phyloP scores from a whole-genome alignment of 2,797 vertebrate species.

The Macrochelys suwanniensis region DNA sequence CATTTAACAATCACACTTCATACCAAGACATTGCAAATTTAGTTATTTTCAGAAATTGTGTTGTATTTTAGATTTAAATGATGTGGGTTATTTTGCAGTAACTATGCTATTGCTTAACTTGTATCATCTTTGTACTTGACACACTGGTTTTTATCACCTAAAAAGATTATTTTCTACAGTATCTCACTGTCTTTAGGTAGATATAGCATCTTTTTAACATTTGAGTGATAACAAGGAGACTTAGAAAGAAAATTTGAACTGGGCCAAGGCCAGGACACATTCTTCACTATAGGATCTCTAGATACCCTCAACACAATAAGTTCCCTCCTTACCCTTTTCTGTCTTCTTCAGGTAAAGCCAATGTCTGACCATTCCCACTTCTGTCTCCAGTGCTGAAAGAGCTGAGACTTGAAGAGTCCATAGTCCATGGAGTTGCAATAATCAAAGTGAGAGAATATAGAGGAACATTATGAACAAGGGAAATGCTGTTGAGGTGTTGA shows the following conservation, averaged over 20 bases:
- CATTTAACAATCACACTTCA: not conserved
- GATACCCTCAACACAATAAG: not conserved
- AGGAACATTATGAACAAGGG: not conserved
- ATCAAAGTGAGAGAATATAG: not conserved
- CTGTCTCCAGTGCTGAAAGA: not conserved
- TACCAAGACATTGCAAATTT: not conserved
- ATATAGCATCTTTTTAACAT: not conserved
- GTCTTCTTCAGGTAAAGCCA: not conserved
- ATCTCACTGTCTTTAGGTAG: not conserved
- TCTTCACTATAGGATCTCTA: not conserved
- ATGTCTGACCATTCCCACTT: not conserved
- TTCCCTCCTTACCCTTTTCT: not conserved
- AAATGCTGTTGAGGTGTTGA: not conserved
- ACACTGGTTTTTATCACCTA: not conserved
- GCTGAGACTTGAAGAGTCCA: not conserved
- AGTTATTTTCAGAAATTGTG: not conserved
- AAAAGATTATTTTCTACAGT: not conserved
- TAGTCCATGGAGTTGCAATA: not conserved
- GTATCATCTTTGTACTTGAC: not conserved
- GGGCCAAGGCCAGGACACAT: not conserved
- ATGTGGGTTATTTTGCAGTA: not conserved
- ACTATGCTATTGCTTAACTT: not conserved
- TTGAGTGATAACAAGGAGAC: not conserved
- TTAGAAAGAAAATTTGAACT: not conserved
- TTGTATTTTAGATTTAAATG: conserved; percentile 25